A percentile compares a stretch with the other conserved stretches of the same genome.
Conservation (phyloP, 2,888 invertebrate species). For the Melanophora roralis region DNA sequence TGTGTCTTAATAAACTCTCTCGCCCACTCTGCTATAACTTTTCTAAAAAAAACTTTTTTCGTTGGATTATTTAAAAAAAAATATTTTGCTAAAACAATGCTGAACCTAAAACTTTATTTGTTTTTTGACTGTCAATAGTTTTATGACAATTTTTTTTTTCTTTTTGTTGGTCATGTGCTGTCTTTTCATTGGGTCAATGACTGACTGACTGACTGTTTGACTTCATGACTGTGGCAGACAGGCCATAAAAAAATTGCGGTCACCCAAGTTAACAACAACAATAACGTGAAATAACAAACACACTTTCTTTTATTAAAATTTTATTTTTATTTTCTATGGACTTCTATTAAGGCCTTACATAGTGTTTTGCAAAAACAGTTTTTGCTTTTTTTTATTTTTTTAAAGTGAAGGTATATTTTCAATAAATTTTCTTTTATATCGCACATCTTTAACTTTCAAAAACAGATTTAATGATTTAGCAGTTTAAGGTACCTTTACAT, state of each 20-base stretch:
- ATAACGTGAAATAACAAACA: neutral
- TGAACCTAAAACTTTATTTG: neutral
- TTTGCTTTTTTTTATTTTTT: too few relatives aligned
- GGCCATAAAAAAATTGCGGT: slow-evolving; percentile 36
- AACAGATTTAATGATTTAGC: slow-evolving; percentile 7
- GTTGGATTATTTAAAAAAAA: neutral
- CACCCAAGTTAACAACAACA: slow-evolving; percentile 1
- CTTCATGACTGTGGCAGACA: neutral
- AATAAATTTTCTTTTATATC: neutral
- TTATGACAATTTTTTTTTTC: neutral
- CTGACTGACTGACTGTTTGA: neutral
- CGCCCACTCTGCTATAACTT: neutral
- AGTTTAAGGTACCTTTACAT: too few relatives aligned
- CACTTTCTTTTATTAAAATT: neutral
- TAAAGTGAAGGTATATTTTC: slow-evolving; percentile 15
- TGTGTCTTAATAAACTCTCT: neutral
- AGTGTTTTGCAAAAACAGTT: neutral
- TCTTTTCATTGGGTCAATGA: slow-evolving; percentile 26
- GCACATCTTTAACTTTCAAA: slow-evolving; percentile 13
- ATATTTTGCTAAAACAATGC: neutral
- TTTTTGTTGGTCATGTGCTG: neutral
- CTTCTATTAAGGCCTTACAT: slow-evolving; percentile 3
- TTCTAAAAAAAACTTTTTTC: neutral
- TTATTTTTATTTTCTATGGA: slow-evolving; percentile 3
- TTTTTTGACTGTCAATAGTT: neutral